Evolutionary conservation across 2,888 invertebrate genomes (phyloP).

Genomic region (Odontomyia ornata): DNA sequence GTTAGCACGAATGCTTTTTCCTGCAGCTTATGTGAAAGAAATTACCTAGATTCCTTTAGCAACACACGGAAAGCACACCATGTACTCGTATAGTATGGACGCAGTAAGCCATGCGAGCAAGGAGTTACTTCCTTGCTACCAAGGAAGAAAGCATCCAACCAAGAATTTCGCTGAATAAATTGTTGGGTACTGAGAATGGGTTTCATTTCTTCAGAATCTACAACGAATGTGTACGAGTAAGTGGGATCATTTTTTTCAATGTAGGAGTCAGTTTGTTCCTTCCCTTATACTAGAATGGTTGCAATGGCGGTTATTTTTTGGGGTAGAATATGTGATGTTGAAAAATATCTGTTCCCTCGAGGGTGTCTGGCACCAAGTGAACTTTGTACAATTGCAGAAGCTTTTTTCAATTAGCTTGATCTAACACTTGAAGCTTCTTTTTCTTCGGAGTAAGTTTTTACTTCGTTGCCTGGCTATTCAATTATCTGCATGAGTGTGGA

Average conservation of each 20-base stretch:
- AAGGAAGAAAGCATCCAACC: not conserved
- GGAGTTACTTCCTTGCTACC: no score
- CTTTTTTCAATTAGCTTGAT: constrained; percentile 12
- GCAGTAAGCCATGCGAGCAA: not conserved
- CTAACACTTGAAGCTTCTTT: not conserved
- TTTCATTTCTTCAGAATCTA: no score
- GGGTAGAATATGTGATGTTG: not conserved
- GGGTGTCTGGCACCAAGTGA: not conserved
- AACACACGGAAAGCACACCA: no score
- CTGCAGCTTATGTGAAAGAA: constrained; percentile 34
- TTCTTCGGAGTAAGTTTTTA: not conserved
- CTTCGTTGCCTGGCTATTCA: no score
- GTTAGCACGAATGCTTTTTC: constrained; percentile 29
- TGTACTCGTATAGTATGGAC: no score
- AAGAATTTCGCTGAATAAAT: not conserved
- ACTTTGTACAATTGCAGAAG: not conserved
- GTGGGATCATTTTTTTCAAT: no score
- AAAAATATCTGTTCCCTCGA: not conserved
- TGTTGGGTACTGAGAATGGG: not conserved
- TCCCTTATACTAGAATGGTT: not conserved
- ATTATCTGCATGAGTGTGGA: not conserved
- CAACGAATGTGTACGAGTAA: no score
- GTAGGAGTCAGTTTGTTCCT: not conserved
- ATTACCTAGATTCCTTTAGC: not conserved
- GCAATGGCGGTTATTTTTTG: not conserved